Percentiles rank a stretch among this genome's conserved stretches.
These are phyloP conservation scores for Sphyrna mokarran DNA, from an alignment of 2,113 vertebrate species.

Conservation along the genomic window DNA sequence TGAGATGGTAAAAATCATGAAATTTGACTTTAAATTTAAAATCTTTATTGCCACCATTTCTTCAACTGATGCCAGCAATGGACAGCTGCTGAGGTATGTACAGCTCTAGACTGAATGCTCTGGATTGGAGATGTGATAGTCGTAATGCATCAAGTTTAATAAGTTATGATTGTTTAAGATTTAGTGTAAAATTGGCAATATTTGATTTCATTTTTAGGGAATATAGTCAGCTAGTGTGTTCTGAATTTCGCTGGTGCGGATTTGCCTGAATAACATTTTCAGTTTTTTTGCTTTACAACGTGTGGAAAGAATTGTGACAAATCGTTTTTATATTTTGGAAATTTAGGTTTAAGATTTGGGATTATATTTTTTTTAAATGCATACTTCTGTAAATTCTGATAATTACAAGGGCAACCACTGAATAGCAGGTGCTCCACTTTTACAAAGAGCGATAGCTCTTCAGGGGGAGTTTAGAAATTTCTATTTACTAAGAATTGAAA, in stretches of 20 bases:
- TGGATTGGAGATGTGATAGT: constrained; percentile 34
- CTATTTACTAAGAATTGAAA: constrained; percentile 29
- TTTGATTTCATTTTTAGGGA: constrained; percentile 33
- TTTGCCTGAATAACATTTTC: constrained; percentile 29
- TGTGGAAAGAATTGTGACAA: constrained; percentile 37
- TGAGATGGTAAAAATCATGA: constrained; percentile 24
- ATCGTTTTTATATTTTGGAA: constrained; percentile 37
- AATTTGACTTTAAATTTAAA: constrained; percentile 23
- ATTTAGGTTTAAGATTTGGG: constrained; percentile 35
- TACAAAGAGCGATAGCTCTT: constrained; percentile 10
- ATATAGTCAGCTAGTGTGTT: constrained; percentile 17
- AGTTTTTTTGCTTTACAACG: constrained; percentile 24
- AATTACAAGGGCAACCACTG: constrained; percentile 37
- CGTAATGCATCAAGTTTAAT: constrained; percentile 16
- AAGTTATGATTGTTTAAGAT: constrained; percentile 32
- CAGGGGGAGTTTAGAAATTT: constrained; percentile 21
- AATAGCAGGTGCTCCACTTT: constrained; percentile 27
- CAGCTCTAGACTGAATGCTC: constrained; percentile 46
- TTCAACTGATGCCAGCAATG: constrained; percentile 43
- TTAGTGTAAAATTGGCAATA: constrained; percentile 37
- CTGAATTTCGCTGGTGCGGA: constrained; percentile 28
- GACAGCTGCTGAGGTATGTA: constrained; percentile 48
- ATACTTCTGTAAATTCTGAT: constrained; percentile 34
- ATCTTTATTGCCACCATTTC: constrained; percentile 41
- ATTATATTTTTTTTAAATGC: constrained; percentile 37